Evolutionary conservation across 2,113 vertebrate genomes (phyloP).

Genomic region (Ancistrus triradiatus): DNA sequence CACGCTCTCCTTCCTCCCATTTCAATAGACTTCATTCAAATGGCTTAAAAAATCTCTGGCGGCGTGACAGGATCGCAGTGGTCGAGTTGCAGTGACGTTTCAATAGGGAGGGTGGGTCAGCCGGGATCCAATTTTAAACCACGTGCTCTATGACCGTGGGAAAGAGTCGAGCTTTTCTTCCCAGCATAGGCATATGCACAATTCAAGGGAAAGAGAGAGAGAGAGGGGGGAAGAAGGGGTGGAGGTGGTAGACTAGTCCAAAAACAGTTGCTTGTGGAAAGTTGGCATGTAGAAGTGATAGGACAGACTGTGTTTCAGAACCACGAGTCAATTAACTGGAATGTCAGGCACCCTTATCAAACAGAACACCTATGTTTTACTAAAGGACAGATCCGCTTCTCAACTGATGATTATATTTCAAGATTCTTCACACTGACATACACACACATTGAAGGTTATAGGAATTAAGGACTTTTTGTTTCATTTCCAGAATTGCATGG

Average conservation of each 20-base stretch:
- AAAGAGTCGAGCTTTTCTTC: constrained; percentile 82
- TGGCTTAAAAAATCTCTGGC: constrained; percentile 42
- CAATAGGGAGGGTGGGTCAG: constrained; percentile 68
- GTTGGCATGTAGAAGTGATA: constrained; percentile 34
- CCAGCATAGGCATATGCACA: constrained; percentile 65
- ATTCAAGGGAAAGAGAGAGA: constrained; percentile 51
- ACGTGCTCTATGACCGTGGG: constrained; percentile 84
- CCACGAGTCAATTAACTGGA: constrained; percentile 21
- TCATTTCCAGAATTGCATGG: neutral
- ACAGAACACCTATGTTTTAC: too few species aligned
- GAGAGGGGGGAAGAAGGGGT: constrained; percentile 13
- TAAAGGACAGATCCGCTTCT: constrained; percentile 5
- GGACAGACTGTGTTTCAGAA: constrained; percentile 35
- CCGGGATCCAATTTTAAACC: constrained; percentile 77
- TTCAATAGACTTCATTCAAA: constrained; percentile 47
- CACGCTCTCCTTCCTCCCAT: constrained; percentile 25
- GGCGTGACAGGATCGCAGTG: constrained; percentile 42
- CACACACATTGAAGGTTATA: neutral
- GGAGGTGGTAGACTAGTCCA: constrained; percentile 30
- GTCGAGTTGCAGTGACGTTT: constrained; percentile 52
- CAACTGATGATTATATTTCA: neutral
- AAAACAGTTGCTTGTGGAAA: constrained; percentile 46
- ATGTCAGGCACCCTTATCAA: neutral
- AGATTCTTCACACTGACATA: neutral
- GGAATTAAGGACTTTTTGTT: too few species aligned